Evolutionary conservation across 1,140 invertebrate genomes (phyloP).

Genomic region (Agraylea sexmaculata): DNA sequence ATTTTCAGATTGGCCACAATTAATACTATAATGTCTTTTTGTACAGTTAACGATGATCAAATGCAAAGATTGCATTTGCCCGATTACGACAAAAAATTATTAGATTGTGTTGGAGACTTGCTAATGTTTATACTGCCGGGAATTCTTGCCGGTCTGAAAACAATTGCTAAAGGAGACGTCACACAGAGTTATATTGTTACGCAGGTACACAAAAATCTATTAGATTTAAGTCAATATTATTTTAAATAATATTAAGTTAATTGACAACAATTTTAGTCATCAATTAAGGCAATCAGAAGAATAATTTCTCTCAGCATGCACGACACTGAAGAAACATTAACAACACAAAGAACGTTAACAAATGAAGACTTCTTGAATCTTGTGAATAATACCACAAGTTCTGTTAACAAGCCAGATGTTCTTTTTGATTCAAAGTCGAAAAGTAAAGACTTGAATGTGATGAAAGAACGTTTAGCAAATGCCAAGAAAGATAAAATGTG

Average conservation of each 20-base stretch:
- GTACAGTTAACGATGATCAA: constrained; percentile 37
- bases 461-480: constrained; percentile 35
- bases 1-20: constrained; percentile 43
- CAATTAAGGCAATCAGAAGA: constrained; percentile 38
- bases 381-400: constrained; percentile 19
- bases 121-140: constrained; percentile 52
- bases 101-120: constrained; percentile 38
- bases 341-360: constrained; percentile 10
- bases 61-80: constrained; percentile 31
- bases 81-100: constrained; percentile 24
- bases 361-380: constrained; percentile 16
- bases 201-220: constrained; percentile 35
- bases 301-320: constrained; percentile 38
- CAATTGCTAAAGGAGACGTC: constrained; percentile 41
- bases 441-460: constrained; percentile 18
- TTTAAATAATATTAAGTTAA: background rate
- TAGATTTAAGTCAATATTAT: background rate
- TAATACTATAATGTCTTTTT: constrained; percentile 43
- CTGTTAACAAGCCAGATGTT: constrained; percentile 15
- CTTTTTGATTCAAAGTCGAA: constrained; percentile 20
- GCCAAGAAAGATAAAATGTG: constrained; percentile 38
- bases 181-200: constrained; percentile 49
- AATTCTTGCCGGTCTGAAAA: constrained; percentile 41
- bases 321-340: too few species aligned
- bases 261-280: constrained; percentile 28